A percentile compares a stretch with the other conserved stretches of the same genome.
These are phyloP conservation scores for Malthinus flaveolus DNA, from an alignment of 2,888 invertebrate genomes.

Conservation along the genomic window DNA sequence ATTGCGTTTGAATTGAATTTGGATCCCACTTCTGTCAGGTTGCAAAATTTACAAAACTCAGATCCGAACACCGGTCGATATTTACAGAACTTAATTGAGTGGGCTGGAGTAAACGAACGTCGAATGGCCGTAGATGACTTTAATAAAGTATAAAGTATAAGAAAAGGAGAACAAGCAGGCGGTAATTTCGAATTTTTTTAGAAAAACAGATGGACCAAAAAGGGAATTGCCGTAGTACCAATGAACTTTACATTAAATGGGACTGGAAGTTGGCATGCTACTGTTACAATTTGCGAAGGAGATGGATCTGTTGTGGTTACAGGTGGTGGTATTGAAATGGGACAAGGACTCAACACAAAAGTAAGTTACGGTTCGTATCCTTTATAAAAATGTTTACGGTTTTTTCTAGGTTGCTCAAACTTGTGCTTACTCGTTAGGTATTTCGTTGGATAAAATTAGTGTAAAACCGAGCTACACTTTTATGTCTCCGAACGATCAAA, in stretches of 20 bases:
- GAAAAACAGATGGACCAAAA: conserved; percentile 81
- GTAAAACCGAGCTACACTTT: not conserved
- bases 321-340: not conserved
- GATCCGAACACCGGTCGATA: conserved; percentile 56
- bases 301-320: not conserved
- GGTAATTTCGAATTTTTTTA: no score
- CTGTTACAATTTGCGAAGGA: not conserved
- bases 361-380: no score
- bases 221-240: conserved; percentile 68
- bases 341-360: not conserved
- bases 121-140: no score
- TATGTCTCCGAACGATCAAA: not conserved
- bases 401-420: not conserved
- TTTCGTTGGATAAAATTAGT: not conserved
- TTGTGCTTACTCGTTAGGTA: not conserved
- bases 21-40: conserved; percentile 63
- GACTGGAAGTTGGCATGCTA: not conserved
- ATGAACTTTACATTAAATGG: conserved; percentile 52
- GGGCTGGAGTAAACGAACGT: no score
- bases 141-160: no score
- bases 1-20: conserved; percentile 59
- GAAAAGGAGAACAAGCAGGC: no score
- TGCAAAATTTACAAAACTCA: conserved; percentile 57
- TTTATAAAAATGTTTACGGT: no score
- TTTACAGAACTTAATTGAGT: conserved; percentile 49